These are phyloP conservation scores for honey bee (Apis mellifera) DNA, from an alignment of 1,140 invertebrate species.

Conservation along the genomic window Amel_HAv3.1 CM009938.2:9535501-9536000, in stretches of 20 bases:
- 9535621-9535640: too few species aligned
- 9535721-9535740: neutral
- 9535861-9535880: neutral
- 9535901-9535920: too few species aligned
- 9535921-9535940: neutral
- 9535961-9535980: conserved; percentile 71
- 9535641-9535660: too few species aligned
- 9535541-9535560: too few species aligned
- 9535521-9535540: too few species aligned
- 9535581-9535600: too few species aligned
- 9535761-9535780: neutral
- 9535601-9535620: too few species aligned
- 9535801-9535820: neutral
- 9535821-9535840: conserved; percentile 24
- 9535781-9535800: neutral
- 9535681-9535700: neutral
- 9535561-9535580: too few species aligned
- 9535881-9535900: too few species aligned
- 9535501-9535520: too few species aligned
- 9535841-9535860: conserved; percentile 2
- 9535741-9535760: neutral
- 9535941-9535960: conserved; percentile 29
- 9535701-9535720: neutral
- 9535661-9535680: too few species aligned
- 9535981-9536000: conserved; percentile 82